These are phyloP conservation scores for Cremastobaeus sp. DNA, from an alignment of 2,888 invertebrate species.

Conservation along the genomic window DNA sequence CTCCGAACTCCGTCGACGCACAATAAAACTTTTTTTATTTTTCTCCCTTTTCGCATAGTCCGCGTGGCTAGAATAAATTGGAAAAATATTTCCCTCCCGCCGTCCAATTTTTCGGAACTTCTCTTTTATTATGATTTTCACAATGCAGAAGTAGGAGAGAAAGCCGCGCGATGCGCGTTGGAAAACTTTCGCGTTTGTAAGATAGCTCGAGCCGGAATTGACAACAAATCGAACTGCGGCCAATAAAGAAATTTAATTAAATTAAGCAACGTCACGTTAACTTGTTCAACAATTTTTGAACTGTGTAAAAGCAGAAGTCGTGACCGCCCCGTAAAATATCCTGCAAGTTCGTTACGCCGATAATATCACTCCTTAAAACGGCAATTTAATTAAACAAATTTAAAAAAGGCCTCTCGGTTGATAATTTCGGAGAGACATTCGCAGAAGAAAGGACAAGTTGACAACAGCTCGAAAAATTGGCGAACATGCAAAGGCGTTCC, in stretches of 20 bases:
- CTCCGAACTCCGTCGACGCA: conserved; percentile 28
- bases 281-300: conserved; percentile 25
- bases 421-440: no score
- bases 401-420: no score
- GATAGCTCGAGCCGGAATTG: conserved; percentile 55
- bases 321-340: no score
- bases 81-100: conserved; percentile 47
- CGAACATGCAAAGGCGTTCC: no score
- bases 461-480: no score
- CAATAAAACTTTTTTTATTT: conserved; percentile 51
- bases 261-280: conserved; percentile 49
- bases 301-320: no score
- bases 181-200: conserved; percentile 52
- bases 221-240: conserved; percentile 56
- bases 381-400: no score
- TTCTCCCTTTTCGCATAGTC: conserved; percentile 44
- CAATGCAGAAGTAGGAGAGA: conserved; percentile 55
- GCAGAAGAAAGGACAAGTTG: no score
- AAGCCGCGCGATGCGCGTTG: conserved; percentile 40
- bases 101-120: conserved; percentile 55
- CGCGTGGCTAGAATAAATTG: conserved; percentile 46
- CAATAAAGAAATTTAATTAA: conserved; percentile 59
- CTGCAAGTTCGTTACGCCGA: no score
- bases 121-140: conserved; percentile 46
- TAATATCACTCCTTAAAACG: no score